Conservation (phyloP, 1,140 invertebrate genomes). For the Trinorchestia longiramus region DNA sequence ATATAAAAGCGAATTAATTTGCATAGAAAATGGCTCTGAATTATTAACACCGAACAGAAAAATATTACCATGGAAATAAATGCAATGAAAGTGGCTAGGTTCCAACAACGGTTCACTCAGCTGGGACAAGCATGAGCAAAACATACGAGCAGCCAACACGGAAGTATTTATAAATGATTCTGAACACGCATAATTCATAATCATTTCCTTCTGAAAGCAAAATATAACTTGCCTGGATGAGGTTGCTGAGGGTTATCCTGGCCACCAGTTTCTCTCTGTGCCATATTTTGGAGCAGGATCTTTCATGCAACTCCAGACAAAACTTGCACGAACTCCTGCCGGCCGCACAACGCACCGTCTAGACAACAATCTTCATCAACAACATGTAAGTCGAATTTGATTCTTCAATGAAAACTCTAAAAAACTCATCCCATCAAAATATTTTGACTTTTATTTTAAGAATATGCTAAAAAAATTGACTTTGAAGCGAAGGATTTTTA, state of each 20-base stretch:
- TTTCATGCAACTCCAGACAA: slow-evolving; percentile 47
- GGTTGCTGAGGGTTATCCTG: slow-evolving; percentile 36
- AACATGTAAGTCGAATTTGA: not conserved
- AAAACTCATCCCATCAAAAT: not conserved
- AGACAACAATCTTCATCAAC: slow-evolving; percentile 32
- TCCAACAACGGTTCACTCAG: slow-evolving; percentile 34
- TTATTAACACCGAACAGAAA: too few species aligned
- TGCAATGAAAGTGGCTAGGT: not conserved
- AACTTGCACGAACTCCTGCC: slow-evolving; percentile 42
- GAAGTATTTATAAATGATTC: not conserved
- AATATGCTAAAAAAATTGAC: not conserved
- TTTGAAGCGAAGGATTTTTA: not conserved
- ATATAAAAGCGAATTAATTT: too few species aligned
- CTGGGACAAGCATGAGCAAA: slow-evolving; percentile 22
- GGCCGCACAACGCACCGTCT: slow-evolving; percentile 30
- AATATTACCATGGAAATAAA: not conserved
- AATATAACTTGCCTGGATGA: slow-evolving; percentile 28
- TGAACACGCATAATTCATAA: not conserved
- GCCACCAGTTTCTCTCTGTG: slow-evolving; percentile 47
- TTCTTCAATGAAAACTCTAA: not conserved
- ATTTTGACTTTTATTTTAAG: not conserved
- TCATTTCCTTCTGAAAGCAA: not conserved
- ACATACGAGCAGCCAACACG: not conserved
- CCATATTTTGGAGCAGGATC: slow-evolving; percentile 48
- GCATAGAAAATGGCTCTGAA: too few species aligned